phyloP scores from a whole-genome alignment of 1,140 invertebrate species.

The Brachionus manjavacas region DNA sequence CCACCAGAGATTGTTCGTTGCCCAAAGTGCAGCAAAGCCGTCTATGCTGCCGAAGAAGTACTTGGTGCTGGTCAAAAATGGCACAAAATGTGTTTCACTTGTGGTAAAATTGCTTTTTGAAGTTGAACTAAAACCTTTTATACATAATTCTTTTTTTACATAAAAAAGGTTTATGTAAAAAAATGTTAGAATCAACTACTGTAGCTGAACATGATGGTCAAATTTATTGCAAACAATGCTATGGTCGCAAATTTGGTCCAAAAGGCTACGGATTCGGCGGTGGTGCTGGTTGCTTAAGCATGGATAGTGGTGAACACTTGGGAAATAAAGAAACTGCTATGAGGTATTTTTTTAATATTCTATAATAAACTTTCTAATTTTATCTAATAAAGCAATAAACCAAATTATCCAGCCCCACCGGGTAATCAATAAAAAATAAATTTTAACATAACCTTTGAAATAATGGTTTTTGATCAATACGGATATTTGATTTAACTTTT shows the following conservation, averaged over 20 bases:
- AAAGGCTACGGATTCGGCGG: constrained; percentile 94
- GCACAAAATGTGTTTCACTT: constrained; percentile 99
- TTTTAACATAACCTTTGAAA: not conserved
- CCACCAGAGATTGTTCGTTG: constrained; percentile 59
- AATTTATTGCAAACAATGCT: constrained; percentile 89
- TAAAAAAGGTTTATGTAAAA: constrained; percentile 74
- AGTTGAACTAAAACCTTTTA: too few species aligned
- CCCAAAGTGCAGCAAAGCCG: constrained; percentile 94
- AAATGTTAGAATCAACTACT: constrained; percentile 87
- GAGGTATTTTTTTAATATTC: not conserved
- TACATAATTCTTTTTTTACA: too few species aligned
- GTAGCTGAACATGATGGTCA: constrained; percentile 83
- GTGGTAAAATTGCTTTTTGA: constrained; percentile 58
- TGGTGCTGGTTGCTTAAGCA: constrained; percentile 91
- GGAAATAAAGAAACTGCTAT: constrained; percentile 46
- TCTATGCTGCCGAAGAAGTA: constrained; percentile 96
- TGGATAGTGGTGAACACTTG: constrained; percentile 63
- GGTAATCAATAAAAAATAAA: constrained; percentile 25
- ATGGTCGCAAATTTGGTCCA: constrained; percentile 83
- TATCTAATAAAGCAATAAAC: not conserved
- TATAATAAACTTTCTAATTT: not conserved
- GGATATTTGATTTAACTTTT: not conserved
- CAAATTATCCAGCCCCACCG: constrained; percentile 16
- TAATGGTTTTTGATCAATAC: not conserved
- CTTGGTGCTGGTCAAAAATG: constrained; percentile 93